Evolutionary conservation across 2,113 vertebrate genomes (phyloP).

Genomic region (Menidia beryllina): DNA sequence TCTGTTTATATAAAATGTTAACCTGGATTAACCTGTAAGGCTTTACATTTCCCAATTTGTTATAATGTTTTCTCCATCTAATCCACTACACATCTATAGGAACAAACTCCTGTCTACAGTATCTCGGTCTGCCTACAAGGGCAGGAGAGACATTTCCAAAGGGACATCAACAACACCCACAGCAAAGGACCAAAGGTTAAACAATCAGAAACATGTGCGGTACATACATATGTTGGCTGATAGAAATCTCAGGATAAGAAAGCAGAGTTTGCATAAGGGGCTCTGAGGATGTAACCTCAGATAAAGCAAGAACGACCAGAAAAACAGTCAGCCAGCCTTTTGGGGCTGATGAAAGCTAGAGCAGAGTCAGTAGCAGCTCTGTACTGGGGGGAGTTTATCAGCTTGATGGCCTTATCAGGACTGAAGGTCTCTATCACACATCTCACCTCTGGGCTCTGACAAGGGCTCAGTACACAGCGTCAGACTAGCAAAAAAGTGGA

Average conservation of each 20-base stretch:
- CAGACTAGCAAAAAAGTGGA: slow-evolving; percentile 46
- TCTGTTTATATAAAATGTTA: slow-evolving; percentile 39
- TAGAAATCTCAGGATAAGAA: slow-evolving; percentile 59
- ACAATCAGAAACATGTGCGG: slow-evolving; percentile 78
- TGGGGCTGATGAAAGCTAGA: slow-evolving; percentile 66
- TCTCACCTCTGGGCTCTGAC: slow-evolving; percentile 75
- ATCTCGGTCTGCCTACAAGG: slow-evolving; percentile 52
- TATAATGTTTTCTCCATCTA: slow-evolving; percentile 50
- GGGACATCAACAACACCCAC: slow-evolving; percentile 54
- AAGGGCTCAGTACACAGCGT: slow-evolving; percentile 61
- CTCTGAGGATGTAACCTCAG: slow-evolving; percentile 69
- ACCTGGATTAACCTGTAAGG: too few species aligned
- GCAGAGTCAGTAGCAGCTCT: slow-evolving; percentile 54
- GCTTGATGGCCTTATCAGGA: slow-evolving; percentile 75
- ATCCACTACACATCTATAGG: slow-evolving; percentile 57
- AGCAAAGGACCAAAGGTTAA: slow-evolving; percentile 76
- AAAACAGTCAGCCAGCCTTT: slow-evolving; percentile 45
- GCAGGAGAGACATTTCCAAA: slow-evolving; percentile 39
- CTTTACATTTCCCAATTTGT: slow-evolving; percentile 53
- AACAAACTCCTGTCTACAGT: slow-evolving; percentile 49
- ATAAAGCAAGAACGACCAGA: slow-evolving; percentile 37
- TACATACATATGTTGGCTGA: slow-evolving; percentile 74
- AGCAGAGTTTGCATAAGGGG: slow-evolving; percentile 58
- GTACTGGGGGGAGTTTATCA: slow-evolving; percentile 63
- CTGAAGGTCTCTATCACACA: slow-evolving; percentile 69